These are phyloP conservation scores for Cervus canadensis DNA, from an alignment of 2,113 vertebrate genomes.

Conservation along the genomic window DNA sequence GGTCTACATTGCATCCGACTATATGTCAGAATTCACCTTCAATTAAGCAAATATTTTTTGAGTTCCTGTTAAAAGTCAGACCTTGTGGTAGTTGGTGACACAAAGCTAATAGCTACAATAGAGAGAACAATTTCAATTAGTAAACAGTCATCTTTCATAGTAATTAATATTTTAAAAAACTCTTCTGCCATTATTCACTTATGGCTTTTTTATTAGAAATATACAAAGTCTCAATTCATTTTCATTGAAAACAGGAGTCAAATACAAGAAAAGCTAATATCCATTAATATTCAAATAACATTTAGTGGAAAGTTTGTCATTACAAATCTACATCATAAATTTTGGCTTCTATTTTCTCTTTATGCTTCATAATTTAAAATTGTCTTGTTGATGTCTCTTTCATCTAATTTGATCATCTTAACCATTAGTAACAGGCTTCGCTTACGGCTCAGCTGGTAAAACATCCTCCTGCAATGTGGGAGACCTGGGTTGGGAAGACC, in stretches of 20 bases:
- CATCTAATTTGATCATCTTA: not conserved
- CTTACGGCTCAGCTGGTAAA: not conserved
- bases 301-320: not conserved
- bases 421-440: not conserved
- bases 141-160: not conserved
- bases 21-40: not conserved
- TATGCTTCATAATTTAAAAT: not conserved
- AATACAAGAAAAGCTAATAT: not conserved
- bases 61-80: not conserved
- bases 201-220: not conserved
- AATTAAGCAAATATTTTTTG: not conserved
- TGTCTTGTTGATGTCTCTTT: not conserved
- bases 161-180: not conserved
- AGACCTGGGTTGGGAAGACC: not conserved
- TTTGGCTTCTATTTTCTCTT: not conserved
- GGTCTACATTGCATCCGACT: not conserved
- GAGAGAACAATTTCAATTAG: not conserved
- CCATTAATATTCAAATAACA: not conserved
- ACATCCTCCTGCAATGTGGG: not conserved
- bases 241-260: not conserved
- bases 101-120: not conserved
- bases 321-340: not conserved
- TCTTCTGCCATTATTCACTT: not conserved
- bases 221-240: not conserved
- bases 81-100: not conserved